Base-by-base conservation (phyloP, 2,797 vertebrate species). In the Sebastes hubbsi region DNA sequence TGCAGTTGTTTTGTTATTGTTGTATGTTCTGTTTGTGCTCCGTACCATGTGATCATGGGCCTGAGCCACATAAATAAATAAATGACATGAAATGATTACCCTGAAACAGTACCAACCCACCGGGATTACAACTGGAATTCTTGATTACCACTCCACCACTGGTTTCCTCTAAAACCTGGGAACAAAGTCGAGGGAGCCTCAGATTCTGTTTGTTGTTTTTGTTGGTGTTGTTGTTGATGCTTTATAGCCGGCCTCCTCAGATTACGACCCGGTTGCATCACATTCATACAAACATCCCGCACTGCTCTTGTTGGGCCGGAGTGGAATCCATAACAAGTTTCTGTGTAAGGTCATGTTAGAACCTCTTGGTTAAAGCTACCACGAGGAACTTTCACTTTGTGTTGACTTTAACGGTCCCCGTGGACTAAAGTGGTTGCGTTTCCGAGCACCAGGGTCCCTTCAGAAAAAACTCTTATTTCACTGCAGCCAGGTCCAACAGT, bases 231-330 rank as follows among this genome's bases (percentile, higher is more conserved):
- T 59, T 54, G 34, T 72, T 75, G 68, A 6, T 16, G 25, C 42
- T 22, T 56, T 54, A 72, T 2, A n/a, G 14, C 11, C n/a, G 30
- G 18, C 49, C 20, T 10, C 36, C 12, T 29, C 58, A 20, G 32
- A 29, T 78, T 78, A 27, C 49, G 9, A 32, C 30, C 29, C 5
- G 34, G 42, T 83, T 76, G 32, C 73, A 72, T 80, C 67, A 76
- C 54, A 56, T 59, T 27, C 54, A 69, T 29, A 71, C 11, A 58
- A 76, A 63, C 27, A 83, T 61, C 67, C 22, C 36, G 20, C 12
- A 20, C 20, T 58, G 32, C 13, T 75, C 32, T n/a, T 72, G 9
- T 49, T 34, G 18, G 30, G 25, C 56, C 20, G 22, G 16, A 66
- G 13, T 20, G 6, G 13, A 34, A 54, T 54, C 3, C 1, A 10